Percentiles rank a stretch among this genome's conserved stretches.
phyloP scores from a whole-genome alignment of 2,113 vertebrate genomes.

The Rostratula benghalensis region DNA sequence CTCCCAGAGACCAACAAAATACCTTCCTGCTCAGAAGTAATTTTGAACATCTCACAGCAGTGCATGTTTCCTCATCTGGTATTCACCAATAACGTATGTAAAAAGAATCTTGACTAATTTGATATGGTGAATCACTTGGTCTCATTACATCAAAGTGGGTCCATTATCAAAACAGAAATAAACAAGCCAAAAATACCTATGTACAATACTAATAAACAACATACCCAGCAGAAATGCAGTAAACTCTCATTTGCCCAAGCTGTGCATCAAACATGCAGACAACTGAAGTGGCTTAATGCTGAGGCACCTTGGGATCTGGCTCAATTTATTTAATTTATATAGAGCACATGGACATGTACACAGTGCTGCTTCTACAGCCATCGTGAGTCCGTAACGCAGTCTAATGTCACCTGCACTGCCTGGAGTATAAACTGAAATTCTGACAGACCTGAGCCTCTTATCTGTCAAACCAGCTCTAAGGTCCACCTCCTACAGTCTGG shows the following conservation, averaged over 20 bases:
- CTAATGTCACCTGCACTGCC: not conserved
- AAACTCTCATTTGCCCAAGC: rapidly evolving
- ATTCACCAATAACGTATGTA: not conserved
- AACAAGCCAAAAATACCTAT: not conserved
- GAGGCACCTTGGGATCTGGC: not conserved
- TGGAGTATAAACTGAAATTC: not conserved
- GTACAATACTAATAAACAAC: not conserved
- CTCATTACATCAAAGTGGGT: not conserved
- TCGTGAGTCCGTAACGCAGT: not conserved
- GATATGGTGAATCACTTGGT: not conserved
- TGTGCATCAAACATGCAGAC: not conserved
- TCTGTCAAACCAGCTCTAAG: not conserved
- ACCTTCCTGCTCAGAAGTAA: not conserved
- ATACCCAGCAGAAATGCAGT: not conserved
- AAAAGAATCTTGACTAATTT: not conserved
- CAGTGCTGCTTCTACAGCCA: not conserved
- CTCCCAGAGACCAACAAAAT: not conserved
- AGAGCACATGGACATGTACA: not conserved
- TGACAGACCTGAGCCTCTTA: not conserved
- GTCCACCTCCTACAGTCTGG: not conserved
- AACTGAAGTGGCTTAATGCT: not conserved
- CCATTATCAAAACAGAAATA: not conserved
- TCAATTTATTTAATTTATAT: not conserved
- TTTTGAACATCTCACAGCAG: not conserved
- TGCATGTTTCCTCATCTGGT: not conserved